phyloP scores from a whole-genome alignment of 2,113 vertebrate genomes.

The Catharus fuscescens region DNA sequence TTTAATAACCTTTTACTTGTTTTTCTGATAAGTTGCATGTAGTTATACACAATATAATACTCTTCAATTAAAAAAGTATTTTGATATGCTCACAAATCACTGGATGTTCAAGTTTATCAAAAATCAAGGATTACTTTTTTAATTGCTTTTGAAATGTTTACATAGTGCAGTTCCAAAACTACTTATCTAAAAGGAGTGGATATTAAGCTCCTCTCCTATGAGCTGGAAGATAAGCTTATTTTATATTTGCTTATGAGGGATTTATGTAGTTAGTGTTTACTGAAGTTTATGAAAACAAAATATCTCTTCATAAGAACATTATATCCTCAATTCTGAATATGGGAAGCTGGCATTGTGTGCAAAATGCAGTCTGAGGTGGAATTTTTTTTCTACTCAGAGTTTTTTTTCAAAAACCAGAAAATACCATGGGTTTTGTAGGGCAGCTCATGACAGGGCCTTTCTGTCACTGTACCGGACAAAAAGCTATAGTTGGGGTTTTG shows the following conservation, averaged over 20 bases:
- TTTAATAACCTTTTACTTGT: neutral
- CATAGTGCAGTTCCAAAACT: neutral
- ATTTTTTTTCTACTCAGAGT: neutral
- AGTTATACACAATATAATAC: neutral
- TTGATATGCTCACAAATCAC: neutral
- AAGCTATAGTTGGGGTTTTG: accelerated
- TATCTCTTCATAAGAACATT: neutral
- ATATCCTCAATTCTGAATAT: neutral
- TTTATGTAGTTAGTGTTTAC: constrained; percentile 41
- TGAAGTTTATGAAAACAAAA: constrained; percentile 38
- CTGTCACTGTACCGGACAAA: neutral
- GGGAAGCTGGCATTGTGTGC: neutral
- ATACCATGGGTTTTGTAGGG: accelerated
- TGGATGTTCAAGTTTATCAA: neutral
- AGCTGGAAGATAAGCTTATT: constrained; percentile 39
- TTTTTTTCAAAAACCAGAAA: neutral
- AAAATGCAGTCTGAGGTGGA: neutral
- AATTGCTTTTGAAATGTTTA: constrained; percentile 41
- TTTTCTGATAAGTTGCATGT: neutral
- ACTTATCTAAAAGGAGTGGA: constrained; percentile 29
- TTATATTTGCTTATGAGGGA: constrained; percentile 9
- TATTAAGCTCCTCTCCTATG: constrained; percentile 17
- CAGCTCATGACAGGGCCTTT: neutral
- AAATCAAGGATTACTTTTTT: constrained; percentile 38
- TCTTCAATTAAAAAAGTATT: neutral